Evolutionary conservation across 2,113 vertebrate species (phyloP).

Genomic region (Varanus komodoensis): DNA sequence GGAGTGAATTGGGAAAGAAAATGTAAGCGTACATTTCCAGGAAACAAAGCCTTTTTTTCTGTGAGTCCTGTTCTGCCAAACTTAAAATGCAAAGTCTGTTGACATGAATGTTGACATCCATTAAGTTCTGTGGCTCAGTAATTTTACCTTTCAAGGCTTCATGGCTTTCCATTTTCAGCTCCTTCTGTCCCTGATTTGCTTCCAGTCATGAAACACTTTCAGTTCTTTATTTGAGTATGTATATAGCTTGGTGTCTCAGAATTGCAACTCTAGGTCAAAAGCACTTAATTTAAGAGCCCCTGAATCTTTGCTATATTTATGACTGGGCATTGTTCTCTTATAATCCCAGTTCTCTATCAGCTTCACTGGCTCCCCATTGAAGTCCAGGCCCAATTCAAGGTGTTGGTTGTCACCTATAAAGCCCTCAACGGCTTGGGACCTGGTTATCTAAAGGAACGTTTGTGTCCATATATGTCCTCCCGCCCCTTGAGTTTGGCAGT

Average conservation of each 20-base stretch:
- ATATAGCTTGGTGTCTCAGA: background rate
- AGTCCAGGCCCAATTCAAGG: too few species aligned
- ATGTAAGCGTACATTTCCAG: background rate
- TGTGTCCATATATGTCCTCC: too few species aligned
- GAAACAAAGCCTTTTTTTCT: background rate
- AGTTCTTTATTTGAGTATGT: background rate
- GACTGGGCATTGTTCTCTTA: too few species aligned
- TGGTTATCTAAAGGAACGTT: too few species aligned
- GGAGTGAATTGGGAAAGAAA: background rate
- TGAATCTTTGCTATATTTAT: background rate
- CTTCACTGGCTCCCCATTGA: too few species aligned
- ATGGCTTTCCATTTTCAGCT: background rate
- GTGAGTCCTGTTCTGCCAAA: background rate
- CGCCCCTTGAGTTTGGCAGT: too few species aligned
- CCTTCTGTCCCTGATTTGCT: background rate
- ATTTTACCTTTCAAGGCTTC: background rate
- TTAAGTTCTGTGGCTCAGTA: background rate
- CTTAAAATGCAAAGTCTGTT: background rate
- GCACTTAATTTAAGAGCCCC: background rate
- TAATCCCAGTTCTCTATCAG: too few species aligned
- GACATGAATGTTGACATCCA: background rate
- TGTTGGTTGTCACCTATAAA: too few species aligned
- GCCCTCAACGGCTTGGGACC: too few species aligned
- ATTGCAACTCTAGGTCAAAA: background rate
- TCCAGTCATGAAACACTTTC: background rate